phyloP scores from a whole-genome alignment of 2,797 vertebrate genomes.

The Galaxias olidus region DNA sequence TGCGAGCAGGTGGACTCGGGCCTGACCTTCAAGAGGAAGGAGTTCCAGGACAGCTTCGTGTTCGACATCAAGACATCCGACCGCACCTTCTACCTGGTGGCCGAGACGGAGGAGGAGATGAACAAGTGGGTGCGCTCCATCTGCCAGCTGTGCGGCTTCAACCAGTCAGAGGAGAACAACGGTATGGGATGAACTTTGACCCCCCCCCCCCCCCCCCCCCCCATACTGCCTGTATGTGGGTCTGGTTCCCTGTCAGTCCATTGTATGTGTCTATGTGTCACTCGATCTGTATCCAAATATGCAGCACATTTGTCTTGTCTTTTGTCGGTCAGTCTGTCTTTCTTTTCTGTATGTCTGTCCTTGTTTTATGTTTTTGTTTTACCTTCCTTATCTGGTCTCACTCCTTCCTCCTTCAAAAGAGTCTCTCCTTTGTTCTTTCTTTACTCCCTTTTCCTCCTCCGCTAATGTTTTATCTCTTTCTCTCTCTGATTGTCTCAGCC shows the following conservation, averaged over 20 bases:
- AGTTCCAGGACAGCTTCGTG: slow-evolving; percentile 97
- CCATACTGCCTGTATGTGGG: not conserved
- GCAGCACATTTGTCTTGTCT: not conserved
- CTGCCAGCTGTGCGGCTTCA: slow-evolving; percentile 98
- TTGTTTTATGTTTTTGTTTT: too few species aligned
- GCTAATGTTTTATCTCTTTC: not conserved
- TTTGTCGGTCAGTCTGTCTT: not conserved
- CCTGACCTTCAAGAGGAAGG: slow-evolving; percentile 97
- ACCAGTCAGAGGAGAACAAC: slow-evolving; percentile 91
- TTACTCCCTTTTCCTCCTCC: not conserved
- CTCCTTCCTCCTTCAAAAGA: too few species aligned
- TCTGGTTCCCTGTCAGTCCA: not conserved
- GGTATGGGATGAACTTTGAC: slow-evolving; percentile 74
- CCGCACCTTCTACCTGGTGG: slow-evolving; percentile 96
- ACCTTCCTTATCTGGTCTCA: too few species aligned
- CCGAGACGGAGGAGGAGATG: slow-evolving; percentile 97
- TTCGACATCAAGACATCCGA: slow-evolving; percentile 99
- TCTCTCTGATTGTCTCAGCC: not conserved
- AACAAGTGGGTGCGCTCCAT: slow-evolving; percentile 99
- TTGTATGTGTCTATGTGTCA: not conserved
- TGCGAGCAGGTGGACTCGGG: slow-evolving; percentile 97
- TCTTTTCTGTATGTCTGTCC: too few species aligned
- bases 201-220: not conserved
- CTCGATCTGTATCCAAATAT: not conserved
- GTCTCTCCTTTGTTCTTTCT: slow-evolving; percentile 4